phyloP scores from a whole-genome alignment of 2,888 invertebrate species.

The Pantelozetes paolii region DNA sequence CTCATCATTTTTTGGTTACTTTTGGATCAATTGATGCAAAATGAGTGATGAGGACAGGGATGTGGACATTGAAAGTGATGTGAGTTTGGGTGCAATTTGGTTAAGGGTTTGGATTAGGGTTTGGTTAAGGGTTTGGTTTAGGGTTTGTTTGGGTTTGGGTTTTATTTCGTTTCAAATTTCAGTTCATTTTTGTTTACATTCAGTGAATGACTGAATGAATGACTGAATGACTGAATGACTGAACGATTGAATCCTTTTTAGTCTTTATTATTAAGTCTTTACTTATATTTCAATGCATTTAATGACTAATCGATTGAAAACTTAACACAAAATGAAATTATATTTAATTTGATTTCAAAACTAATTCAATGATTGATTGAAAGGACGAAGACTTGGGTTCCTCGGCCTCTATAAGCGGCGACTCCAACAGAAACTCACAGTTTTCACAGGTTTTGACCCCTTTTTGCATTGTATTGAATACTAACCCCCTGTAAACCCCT shows the following conservation, averaged over 20 bases:
- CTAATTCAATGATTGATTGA: background rate
- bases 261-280: too few species aligned
- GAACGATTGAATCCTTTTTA: too few species aligned
- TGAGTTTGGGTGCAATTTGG: slow-evolving; percentile 59
- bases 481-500: too few species aligned
- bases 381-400: slow-evolving; percentile 39
- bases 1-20: background rate
- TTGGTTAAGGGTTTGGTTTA: too few species aligned
- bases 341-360: background rate
- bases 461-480: background rate
- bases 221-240: too few species aligned
- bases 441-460: slow-evolving; percentile 15
- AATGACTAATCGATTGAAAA: too few species aligned
- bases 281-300: too few species aligned
- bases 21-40: background rate
- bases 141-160: too few species aligned
- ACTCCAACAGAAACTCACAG: background rate
- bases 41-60: slow-evolving; percentile 95
- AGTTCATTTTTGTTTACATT: too few species aligned
- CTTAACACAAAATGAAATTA: background rate
- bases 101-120: slow-evolving; percentile 45
- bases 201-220: too few species aligned
- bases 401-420: slow-evolving; percentile 19
- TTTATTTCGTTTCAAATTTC: too few species aligned
- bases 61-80: slow-evolving; percentile 92